A percentile compares a stretch with the other conserved stretches of the same genome.
phyloP scores from a whole-genome alignment of 2,113 vertebrate genomes.

The Brachyhypopomus occidentalis region DNA sequence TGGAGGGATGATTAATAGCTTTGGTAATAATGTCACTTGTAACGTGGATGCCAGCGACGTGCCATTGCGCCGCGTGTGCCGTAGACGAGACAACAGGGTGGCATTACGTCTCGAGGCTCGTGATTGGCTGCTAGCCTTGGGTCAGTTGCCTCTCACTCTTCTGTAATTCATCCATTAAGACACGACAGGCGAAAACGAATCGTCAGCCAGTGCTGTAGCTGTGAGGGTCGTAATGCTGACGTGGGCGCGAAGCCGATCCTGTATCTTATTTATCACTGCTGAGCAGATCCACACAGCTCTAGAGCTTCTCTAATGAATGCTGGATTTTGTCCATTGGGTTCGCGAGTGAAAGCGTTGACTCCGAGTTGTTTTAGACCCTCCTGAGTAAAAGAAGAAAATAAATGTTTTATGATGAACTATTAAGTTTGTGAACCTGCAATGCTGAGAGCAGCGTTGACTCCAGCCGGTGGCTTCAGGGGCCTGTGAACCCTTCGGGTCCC shows the following conservation, averaged over 20 bases:
- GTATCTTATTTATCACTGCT: not conserved
- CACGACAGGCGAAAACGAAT: not conserved
- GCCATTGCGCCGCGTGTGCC: too few species aligned
- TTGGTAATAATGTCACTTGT: not conserved
- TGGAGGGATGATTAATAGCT: conserved; percentile 28
- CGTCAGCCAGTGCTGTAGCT: too few species aligned
- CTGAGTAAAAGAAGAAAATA: not conserved
- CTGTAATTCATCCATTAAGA: not conserved
- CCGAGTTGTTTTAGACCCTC: not conserved
- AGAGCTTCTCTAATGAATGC: too few species aligned
- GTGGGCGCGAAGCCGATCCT: too few species aligned
- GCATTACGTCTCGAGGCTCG: not conserved
- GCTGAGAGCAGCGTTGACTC: too few species aligned
- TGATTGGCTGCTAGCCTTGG: not conserved
- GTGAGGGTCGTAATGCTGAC: too few species aligned
- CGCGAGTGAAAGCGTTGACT: too few species aligned
- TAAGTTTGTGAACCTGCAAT: too few species aligned
- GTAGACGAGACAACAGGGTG: not conserved
- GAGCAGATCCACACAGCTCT: not conserved
- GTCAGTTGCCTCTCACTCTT: not conserved
- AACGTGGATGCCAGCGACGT: not conserved
- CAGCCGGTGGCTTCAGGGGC: not conserved
- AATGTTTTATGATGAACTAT: not conserved
- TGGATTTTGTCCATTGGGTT: too few species aligned
- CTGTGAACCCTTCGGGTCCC: not conserved